Conservation (phyloP, 2,888 invertebrate species). For the Metalampra italica region DNA sequence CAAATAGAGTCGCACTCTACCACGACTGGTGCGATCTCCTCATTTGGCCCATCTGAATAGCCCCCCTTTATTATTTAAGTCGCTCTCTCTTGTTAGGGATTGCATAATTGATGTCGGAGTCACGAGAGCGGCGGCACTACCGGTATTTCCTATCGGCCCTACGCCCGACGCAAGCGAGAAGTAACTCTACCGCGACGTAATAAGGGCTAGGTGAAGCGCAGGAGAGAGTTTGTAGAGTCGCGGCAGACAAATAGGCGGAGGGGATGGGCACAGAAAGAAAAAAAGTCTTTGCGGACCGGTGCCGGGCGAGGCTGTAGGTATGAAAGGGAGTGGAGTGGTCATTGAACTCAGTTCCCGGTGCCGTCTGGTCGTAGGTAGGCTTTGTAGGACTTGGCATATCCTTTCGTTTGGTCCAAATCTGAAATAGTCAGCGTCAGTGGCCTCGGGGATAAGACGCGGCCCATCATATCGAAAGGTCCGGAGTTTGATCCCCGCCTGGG, state of each 20-base stretch:
- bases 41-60: constrained; percentile 18
- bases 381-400: neutral
- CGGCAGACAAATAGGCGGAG: constrained; percentile 13
- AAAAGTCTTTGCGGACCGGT: constrained; percentile 5
- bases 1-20: neutral
- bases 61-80: constrained; percentile 43
- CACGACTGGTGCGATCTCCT: neutral
- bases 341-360: neutral
- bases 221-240: neutral
- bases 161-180: neutral
- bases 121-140: constrained; percentile 22
- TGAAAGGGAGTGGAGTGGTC: constrained; percentile 6
- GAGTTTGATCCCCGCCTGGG: no score
- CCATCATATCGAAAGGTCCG: no score
- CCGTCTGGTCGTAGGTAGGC: neutral
- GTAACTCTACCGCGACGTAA: neutral
- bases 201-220: neutral
- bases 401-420: no score
- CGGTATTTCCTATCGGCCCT: neutral
- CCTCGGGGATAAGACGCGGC: no score
- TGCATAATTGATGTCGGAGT: constrained; percentile 52
- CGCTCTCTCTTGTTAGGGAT: constrained; percentile 38
- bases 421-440: no score
- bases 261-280: constrained; percentile 14
- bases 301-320: neutral